Base-by-base conservation (phyloP, 1,140 invertebrate species). In the Platyscapa corneri region DNA sequence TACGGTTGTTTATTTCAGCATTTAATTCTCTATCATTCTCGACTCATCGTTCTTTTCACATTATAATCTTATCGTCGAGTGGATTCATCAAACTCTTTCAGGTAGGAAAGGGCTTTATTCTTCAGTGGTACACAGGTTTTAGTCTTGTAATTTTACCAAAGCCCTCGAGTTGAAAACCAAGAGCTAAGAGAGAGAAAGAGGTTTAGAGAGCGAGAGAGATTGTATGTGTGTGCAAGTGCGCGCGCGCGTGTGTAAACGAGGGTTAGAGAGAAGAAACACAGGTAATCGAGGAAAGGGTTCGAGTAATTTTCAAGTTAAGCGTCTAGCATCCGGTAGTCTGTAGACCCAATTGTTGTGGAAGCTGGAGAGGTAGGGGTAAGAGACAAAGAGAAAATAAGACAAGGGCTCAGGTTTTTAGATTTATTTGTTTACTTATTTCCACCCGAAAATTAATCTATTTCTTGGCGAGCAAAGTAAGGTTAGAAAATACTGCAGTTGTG, bases 121-220 rank as follows among this genome's bases (percentile, higher is more conserved):
- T 75, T 75, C 5, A 75, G 8, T 49, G 42, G 16, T 30, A 30
- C 46, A 70, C 67, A 46, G 42, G 42, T 30, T 75, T 75, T 30
- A n/a, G 27, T n/a, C 60, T 80, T 80, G 39, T 80, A 80, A 80
- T 80, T 80, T 80, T 39, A 80, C 12, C 39, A 30, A 75, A 75
- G 23, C 42, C 37, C n/a, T 39, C 56, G 60, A 80, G 39, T 80
- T 67, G 37, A 67, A 78, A 80, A 60, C 53, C 78, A 46, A 80
- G 60, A 65, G 72, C 39, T 75, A 75, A 60, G 77, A 39, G 53
- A 39, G 56, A 12, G 65, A 80, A 39, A 23, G 77, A 80, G 56
- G 56, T 2, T 60, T 20, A 23, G 67, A 70, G 18, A 70, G 34
- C 5, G 5, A 46, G 6, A 46, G 42, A 46, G 60, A 27, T n/a